Evolutionary conservation across 2,888 invertebrate genomes (phyloP).

Genomic region (Cephalotes varians): DNA sequence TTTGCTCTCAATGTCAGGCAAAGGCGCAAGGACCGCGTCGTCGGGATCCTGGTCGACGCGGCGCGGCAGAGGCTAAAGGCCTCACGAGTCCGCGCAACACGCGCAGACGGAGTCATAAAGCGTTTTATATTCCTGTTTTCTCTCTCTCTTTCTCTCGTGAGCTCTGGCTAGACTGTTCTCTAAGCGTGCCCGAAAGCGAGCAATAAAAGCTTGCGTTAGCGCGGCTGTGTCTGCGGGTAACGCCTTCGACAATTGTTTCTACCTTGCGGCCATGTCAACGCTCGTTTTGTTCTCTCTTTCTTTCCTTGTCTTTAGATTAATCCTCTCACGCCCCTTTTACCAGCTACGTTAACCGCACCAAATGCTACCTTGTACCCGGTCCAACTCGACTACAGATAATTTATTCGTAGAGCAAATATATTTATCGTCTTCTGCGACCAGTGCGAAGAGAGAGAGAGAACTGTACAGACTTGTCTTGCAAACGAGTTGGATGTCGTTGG

Average conservation of each 20-base stretch:
- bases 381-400: slow-evolving; percentile 31
- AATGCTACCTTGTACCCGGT: not conserved
- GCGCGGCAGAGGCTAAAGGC: slow-evolving; percentile 66
- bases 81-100: slow-evolving; percentile 50
- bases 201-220: slow-evolving; percentile 58
- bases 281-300: slow-evolving; percentile 9
- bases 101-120: slow-evolving; percentile 73
- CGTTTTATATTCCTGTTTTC: slow-evolving; percentile 72
- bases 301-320: not conserved
- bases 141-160: slow-evolving; percentile 27
- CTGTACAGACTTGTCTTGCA: not conserved
- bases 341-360: not conserved
- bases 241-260: slow-evolving; percentile 45
- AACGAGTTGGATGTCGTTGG: not conserved
- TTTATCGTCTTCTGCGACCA: slow-evolving; percentile 18
- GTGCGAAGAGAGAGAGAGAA: slow-evolving; percentile 15
- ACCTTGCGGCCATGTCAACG: slow-evolving; percentile 47
- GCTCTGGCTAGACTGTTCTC: slow-evolving; percentile 59
- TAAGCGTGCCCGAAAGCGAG: slow-evolving; percentile 61
- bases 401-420: slow-evolving; percentile 36
- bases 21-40: slow-evolving; percentile 69
- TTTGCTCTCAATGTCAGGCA: slow-evolving; percentile 65
- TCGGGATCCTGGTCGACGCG: slow-evolving; percentile 41
- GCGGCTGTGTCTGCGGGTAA: slow-evolving; percentile 39
- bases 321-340: slow-evolving; percentile 6